Base-by-base conservation (phyloP, 2,797 vertebrate species). In the Bradypodion pumilum region DNA sequence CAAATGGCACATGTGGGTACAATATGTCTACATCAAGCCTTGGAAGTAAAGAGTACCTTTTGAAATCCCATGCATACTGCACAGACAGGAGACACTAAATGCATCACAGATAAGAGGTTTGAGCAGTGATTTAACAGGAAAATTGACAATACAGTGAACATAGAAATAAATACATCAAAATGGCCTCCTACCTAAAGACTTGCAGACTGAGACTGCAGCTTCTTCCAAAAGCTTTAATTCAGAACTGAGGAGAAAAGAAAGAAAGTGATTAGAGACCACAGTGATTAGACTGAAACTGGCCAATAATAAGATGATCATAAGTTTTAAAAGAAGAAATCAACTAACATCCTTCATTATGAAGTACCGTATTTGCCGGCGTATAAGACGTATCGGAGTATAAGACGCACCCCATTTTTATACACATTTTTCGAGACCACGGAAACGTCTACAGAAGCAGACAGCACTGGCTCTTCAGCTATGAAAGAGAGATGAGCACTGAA, bases 191-290 rank as follows among this genome's bases (percentile, higher is more conserved):
- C 99, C 98, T 94, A 99, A 95, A 90, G 94, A 96, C 92, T 97
- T 98, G 94, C 97, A 98, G 86, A 99, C 92, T 0, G 98, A 97
- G 91, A 98, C 78, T 32, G 98, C 97, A 10, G 97, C 97, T 92
- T 99, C 98, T 91, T 99, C 98, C 94, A 99, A 89, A 62, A 98
- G 95, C 93, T 98, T 99, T 56, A 98, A 96, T 89, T 99, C 98
- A 37, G 96, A 94, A 87, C 98, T 99, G 91, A 76, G 84, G 42
- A 44, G 40, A 68, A 13, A 89, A 91, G 77, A 80, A 25, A 88
- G 75, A 73, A 84, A 69, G 2, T 1, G 23, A 70, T 91, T 88
- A 91, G 5, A n/a, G 76, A 7, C 0, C 44, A 77, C n/a, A 72
- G 27, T 44, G 65, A 76, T 12, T 46, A 16, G 59, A 60, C 29